Evolutionary conservation across 2,888 invertebrate species (phyloP).

Genomic region (Zhuqinia jingwanae): DNA sequence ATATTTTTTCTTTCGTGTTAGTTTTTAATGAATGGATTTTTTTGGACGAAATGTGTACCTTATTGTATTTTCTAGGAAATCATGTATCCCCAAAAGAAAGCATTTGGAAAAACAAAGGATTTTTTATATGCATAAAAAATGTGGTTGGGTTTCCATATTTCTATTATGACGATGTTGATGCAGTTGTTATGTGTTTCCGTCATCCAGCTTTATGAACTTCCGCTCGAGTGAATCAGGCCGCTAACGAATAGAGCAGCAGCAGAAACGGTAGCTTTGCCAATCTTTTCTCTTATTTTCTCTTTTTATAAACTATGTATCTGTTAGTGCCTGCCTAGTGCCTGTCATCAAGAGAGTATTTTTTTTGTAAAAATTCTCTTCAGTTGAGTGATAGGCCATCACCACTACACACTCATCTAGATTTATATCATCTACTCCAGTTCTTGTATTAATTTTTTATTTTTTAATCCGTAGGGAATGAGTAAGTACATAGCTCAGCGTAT

Average conservation of each 20-base stretch:
- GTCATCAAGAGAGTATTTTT: not conserved
- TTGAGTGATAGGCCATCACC: not conserved
- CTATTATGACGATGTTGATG: not conserved
- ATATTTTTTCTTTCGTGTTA: no score
- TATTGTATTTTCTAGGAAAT: no score
- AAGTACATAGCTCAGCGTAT: no score
- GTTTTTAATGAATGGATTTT: no score
- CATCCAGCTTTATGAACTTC: conserved; percentile 46
- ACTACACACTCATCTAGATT: not conserved
- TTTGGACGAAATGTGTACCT: no score
- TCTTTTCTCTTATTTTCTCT: not conserved
- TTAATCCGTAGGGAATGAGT: no score
- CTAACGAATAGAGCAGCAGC: conserved; percentile 46
- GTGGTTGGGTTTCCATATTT: not conserved
- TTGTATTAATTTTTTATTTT: no score
- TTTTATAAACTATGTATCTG: conserved; percentile 17
- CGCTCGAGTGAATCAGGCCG: conserved; percentile 63
- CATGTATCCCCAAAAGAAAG: not conserved
- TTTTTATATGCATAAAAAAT: not conserved
- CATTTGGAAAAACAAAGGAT: not conserved
- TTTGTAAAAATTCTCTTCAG: not conserved
- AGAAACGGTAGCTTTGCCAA: conserved; percentile 26
- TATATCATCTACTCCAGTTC: no score
- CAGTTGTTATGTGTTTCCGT: conserved; percentile 7
- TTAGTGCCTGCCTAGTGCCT: not conserved